Percentiles rank a stretch among this genome's conserved stretches.
Evolutionary conservation across 2,113 vertebrate species (phyloP).

Genomic region (Epinephelus lanceolatus): DNA sequence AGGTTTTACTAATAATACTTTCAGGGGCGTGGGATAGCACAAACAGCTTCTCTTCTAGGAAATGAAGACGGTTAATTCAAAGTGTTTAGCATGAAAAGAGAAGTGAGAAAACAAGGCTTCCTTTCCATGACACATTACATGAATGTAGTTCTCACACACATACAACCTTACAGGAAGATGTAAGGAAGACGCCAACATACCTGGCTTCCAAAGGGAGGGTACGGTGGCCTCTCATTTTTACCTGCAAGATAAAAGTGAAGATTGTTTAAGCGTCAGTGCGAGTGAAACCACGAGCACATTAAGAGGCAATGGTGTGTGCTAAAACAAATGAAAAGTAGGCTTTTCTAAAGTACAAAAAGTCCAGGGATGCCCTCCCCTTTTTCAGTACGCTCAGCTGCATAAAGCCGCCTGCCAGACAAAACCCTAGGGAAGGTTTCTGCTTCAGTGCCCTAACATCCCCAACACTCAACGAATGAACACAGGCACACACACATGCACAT

Average conservation of each 20-base stretch:
- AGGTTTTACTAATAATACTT: constrained; percentile 38
- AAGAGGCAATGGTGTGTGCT: constrained; percentile 39
- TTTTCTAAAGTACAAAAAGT: constrained; percentile 70
- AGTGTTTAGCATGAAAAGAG: constrained; percentile 59
- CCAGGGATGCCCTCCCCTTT: constrained; percentile 72
- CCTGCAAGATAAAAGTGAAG: constrained; percentile 79
- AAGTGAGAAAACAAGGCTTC: constrained; percentile 60
- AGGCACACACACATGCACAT: constrained; percentile 5
- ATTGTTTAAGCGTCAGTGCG: constrained; percentile 4
- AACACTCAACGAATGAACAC: constrained; percentile 73
- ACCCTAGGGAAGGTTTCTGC: constrained; percentile 81
- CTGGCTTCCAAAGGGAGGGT: constrained; percentile 91
- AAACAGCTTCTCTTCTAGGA: constrained; percentile 52
- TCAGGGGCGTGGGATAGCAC: background rate
- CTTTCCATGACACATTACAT: constrained; percentile 33
- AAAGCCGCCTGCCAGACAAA: constrained; percentile 79
- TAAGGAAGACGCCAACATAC: constrained; percentile 59
- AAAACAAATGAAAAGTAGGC: constrained; percentile 70
- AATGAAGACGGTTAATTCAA: constrained; percentile 56
- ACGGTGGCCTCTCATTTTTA: constrained; percentile 91
- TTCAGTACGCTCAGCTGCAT: constrained; percentile 78
- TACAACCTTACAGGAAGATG: background rate
- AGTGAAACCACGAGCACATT: constrained; percentile 25
- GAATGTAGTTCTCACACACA: background rate
- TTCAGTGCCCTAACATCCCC: constrained; percentile 69